These are phyloP conservation scores for Heterotis niloticus DNA, from an alignment of 2,113 vertebrate species.

Conservation along the genomic window DNA sequence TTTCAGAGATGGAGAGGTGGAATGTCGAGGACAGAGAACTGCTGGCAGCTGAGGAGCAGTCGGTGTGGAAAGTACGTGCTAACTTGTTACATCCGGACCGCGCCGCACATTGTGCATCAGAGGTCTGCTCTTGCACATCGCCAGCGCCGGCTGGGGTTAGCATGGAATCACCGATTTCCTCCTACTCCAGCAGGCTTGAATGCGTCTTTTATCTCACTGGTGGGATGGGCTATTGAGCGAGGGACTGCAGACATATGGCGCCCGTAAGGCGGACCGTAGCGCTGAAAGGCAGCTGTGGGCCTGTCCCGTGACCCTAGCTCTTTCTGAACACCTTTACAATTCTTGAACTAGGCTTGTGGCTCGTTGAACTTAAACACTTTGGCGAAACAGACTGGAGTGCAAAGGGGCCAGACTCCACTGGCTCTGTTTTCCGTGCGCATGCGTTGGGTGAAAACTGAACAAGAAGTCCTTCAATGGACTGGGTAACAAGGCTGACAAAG, in stretches of 20 bases:
- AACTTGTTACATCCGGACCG: background rate
- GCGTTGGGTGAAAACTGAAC: background rate
- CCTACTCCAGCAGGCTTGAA: slow-evolving; percentile 55
- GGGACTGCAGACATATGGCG: slow-evolving; percentile 65
- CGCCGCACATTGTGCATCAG: background rate
- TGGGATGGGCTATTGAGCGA: slow-evolving; percentile 59
- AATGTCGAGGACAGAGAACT: slow-evolving; percentile 4
- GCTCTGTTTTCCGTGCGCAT: background rate
- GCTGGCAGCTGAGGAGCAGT: background rate
- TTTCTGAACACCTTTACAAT: slow-evolving; percentile 55
- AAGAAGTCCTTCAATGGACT: background rate
- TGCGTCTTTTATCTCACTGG: slow-evolving; percentile 60
- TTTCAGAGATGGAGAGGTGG: slow-evolving; percentile 1
- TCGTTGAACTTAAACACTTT: slow-evolving; percentile 69
- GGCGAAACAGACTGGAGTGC: slow-evolving; percentile 33
- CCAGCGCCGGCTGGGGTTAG: slow-evolving; percentile 45
- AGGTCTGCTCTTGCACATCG: background rate
- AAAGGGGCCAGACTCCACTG: background rate
- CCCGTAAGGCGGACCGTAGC: slow-evolving; percentile 56
- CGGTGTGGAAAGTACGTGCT: background rate
- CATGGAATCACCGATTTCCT: slow-evolving; percentile 60
- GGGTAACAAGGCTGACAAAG: background rate
- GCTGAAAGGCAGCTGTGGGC: slow-evolving; percentile 58
- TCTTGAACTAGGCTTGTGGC: slow-evolving; percentile 43
- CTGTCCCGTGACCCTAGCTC: slow-evolving; percentile 55